Evolutionary conservation across 2,113 vertebrate species (phyloP).

Genomic region (Heterocephalus glaber): DNA sequence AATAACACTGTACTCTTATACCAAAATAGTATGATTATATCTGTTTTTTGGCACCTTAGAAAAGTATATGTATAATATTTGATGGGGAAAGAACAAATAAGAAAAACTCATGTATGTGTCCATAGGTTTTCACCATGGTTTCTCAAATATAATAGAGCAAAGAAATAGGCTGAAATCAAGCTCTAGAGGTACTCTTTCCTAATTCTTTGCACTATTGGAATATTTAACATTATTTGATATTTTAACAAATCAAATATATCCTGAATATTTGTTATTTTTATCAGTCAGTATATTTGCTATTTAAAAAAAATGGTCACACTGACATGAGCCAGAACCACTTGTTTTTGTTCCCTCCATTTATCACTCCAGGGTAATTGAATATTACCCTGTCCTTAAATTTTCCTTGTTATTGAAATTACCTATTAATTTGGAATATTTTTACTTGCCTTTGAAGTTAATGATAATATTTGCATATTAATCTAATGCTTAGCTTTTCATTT

Average conservation of each 20-base stretch:
- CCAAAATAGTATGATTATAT: not conserved
- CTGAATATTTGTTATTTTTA: not conserved
- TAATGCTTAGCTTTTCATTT: conserved; percentile 80
- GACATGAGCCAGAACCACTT: not conserved
- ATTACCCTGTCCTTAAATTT: not conserved
- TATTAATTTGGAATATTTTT: conserved; percentile 14
- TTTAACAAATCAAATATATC: not conserved
- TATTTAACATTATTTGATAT: conserved; percentile 14
- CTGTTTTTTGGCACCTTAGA: conserved; percentile 33
- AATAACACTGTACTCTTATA: not conserved
- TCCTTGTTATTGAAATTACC: conserved; percentile 5
- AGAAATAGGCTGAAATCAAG: not conserved
- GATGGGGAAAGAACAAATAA: not conserved
- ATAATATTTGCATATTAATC: conserved; percentile 77
- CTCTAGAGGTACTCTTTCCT: not conserved
- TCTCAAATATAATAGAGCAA: conserved; percentile 7
- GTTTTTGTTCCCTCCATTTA: not conserved
- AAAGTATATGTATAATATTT: conserved; percentile 13
- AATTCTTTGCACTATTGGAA: not conserved
- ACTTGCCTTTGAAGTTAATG: conserved; percentile 72
- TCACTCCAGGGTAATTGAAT: not conserved
- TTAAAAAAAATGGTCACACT: not conserved
- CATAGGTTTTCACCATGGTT: not conserved
- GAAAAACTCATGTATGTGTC: not conserved
- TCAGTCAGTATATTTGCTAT: conserved; percentile 9